A percentile compares a stretch with the other conserved stretches of the same genome.
Evolutionary conservation across 2,797 vertebrate genomes (phyloP).

Genomic region (Schizothorax lantsangensis): DNA sequence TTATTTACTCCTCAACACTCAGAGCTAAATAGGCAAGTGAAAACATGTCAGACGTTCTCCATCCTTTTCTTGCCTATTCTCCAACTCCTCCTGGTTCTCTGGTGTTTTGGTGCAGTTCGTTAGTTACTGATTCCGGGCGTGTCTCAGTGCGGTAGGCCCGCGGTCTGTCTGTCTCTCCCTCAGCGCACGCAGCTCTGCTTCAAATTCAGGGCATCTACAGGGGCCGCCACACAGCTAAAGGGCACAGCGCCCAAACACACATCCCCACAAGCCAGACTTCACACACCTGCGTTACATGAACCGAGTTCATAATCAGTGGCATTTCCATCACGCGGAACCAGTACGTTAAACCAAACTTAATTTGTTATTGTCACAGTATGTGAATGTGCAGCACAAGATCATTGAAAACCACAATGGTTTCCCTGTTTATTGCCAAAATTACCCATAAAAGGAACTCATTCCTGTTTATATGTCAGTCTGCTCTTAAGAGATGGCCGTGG

Average conservation of each 20-base stretch:
- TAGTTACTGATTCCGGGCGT: slow-evolving; percentile 79
- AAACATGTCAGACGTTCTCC: not conserved
- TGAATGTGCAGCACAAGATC: not conserved
- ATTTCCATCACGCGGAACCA: not conserved
- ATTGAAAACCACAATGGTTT: not conserved
- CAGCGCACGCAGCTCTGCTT: slow-evolving; percentile 77
- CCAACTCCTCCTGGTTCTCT: slow-evolving; percentile 47
- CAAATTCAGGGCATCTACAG: slow-evolving; percentile 82
- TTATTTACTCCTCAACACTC: not conserved
- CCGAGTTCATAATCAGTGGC: slow-evolving; percentile 52
- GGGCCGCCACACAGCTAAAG: slow-evolving; percentile 83
- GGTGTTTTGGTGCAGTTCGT: slow-evolving; percentile 69
- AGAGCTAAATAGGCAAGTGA: not conserved
- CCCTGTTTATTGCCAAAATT: not conserved
- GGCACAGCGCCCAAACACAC: slow-evolving; percentile 77
- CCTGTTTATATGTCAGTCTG: slow-evolving; percentile 65
- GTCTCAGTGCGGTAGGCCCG: slow-evolving; percentile 76
- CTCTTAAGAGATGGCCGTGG: slow-evolving; percentile 61
- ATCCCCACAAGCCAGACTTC: slow-evolving; percentile 62
- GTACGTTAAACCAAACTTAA: not conserved
- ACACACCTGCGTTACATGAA: slow-evolving; percentile 54
- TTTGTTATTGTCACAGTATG: not conserved
- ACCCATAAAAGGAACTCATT: slow-evolving; percentile 1
- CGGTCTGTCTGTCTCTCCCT: slow-evolving; percentile 60
- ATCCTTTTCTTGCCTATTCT: slow-evolving; percentile 31